phyloP scores from a whole-genome alignment of 2,888 invertebrate species.

The Philopedon plagiatum region DNA sequence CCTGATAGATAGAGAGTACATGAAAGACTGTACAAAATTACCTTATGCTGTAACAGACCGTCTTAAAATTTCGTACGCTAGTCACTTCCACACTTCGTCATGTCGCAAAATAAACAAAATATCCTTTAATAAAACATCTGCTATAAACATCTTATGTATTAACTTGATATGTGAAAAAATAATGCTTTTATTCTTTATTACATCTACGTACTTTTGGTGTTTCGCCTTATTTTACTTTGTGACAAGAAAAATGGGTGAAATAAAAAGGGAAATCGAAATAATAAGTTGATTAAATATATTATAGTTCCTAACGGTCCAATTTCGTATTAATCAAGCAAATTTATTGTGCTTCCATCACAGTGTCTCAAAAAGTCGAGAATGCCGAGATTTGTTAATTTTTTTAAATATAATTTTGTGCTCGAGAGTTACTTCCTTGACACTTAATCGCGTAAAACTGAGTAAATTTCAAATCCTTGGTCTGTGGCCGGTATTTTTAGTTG shows the following conservation, averaged over 20 bases:
- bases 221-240: constrained; percentile 48
- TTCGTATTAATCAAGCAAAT: neutral
- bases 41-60: no score
- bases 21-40: no score
- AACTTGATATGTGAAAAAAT: constrained; percentile 61
- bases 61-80: no score
- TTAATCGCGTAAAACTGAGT: no score
- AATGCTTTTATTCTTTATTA: constrained; percentile 43
- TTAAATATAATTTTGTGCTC: no score
- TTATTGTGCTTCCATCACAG: no score
- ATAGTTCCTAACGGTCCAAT: neutral
- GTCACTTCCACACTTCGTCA: constrained; percentile 10
- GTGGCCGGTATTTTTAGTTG: no score
- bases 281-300: constrained; percentile 18
- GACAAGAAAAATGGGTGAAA: constrained; percentile 34
- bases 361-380: no score
- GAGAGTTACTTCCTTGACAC: no score
- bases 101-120: constrained; percentile 44
- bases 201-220: constrained; percentile 51
- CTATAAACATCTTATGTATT: constrained; percentile 51
- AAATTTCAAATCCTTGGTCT: no score
- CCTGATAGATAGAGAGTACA: no score
- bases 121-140: constrained; percentile 42
- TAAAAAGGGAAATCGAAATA: constrained; percentile 23
- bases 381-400: no score